phyloP scores from a whole-genome alignment of 35 echinoderm and acorn worm species.

The Nesometra sesokonis region DNA sequence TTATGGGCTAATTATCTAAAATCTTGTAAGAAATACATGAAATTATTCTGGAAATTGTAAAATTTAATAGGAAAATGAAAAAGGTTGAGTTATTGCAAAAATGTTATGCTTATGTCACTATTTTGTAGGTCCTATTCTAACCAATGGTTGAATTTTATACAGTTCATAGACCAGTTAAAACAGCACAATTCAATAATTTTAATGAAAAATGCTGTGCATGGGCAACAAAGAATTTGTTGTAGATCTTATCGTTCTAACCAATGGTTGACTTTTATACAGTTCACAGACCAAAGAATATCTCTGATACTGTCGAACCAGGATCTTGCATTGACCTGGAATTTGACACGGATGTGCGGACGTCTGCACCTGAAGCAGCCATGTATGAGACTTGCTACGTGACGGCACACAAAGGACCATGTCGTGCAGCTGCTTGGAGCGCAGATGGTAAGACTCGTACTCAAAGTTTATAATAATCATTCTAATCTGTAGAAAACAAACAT shows the following conservation, averaged over 20 bases:
- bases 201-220: too few species aligned
- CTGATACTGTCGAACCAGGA: constrained; percentile 75
- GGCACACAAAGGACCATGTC: constrained; percentile 82
- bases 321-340: constrained; percentile 90
- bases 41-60: too few species aligned
- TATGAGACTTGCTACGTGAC: constrained; percentile 98
- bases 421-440: constrained; percentile 87
- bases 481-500: too few species aligned
- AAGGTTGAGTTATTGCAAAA: too few species aligned
- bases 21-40: too few species aligned
- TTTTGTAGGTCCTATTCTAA: too few species aligned
- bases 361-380: constrained; percentile 85
- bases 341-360: constrained; percentile 90
- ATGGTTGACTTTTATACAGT: neutral
- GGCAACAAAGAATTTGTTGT: too few species aligned
- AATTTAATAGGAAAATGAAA: too few species aligned
- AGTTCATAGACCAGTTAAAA: neutral
- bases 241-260: too few species aligned
- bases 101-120: too few species aligned
- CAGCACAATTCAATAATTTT: too few species aligned
- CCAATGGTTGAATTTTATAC: neutral
- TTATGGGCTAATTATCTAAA: too few species aligned
- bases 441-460: constrained; percentile 63
- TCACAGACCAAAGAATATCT: constrained; percentile 2
- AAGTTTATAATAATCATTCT: neutral